A percentile compares a stretch with the other conserved stretches of the same genome.
These are phyloP conservation scores for Bombylius major DNA, from an alignment of 2,888 invertebrate genomes.

Conservation along the genomic window DNA sequence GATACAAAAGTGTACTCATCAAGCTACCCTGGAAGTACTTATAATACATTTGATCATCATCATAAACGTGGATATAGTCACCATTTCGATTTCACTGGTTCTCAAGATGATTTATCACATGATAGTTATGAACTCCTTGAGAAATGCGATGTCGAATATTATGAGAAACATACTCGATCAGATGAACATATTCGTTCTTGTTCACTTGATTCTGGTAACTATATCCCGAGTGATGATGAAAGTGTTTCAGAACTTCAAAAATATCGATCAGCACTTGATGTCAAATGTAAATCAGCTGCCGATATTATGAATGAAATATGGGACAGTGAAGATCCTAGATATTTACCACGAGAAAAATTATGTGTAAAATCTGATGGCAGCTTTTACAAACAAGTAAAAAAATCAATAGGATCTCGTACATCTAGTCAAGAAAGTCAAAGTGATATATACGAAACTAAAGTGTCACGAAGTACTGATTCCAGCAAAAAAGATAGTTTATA, in stretches of 20 bases:
- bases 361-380: slow-evolving; percentile 60
- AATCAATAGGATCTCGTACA: slow-evolving; percentile 48
- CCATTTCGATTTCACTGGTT: slow-evolving; percentile 41
- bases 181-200: slow-evolving; percentile 49
- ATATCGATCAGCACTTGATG: slow-evolving; percentile 44
- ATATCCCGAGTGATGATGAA: slow-evolving; percentile 61
- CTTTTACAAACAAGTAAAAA: slow-evolving; percentile 57
- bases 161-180: slow-evolving; percentile 31
- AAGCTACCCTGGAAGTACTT: slow-evolving; percentile 71
- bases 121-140: slow-evolving; percentile 79
- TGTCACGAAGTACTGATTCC: slow-evolving; percentile 51
- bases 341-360: slow-evolving; percentile 56
- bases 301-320: slow-evolving; percentile 65
- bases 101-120: slow-evolving; percentile 77
- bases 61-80: slow-evolving; percentile 43
- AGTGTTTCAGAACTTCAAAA: slow-evolving; percentile 45
- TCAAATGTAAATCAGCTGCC: slow-evolving; percentile 53
- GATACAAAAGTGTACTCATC: slow-evolving; percentile 70
- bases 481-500: slow-evolving; percentile 52
- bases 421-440: slow-evolving; percentile 60
- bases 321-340: slow-evolving; percentile 62
- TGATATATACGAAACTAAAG: slow-evolving; percentile 53
- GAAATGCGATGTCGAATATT: slow-evolving; percentile 44
- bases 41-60: slow-evolving; percentile 39
- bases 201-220: slow-evolving; percentile 65